phyloP scores from a whole-genome alignment of 2,797 vertebrate genomes.

The Syngnathus rostellatus region DNA sequence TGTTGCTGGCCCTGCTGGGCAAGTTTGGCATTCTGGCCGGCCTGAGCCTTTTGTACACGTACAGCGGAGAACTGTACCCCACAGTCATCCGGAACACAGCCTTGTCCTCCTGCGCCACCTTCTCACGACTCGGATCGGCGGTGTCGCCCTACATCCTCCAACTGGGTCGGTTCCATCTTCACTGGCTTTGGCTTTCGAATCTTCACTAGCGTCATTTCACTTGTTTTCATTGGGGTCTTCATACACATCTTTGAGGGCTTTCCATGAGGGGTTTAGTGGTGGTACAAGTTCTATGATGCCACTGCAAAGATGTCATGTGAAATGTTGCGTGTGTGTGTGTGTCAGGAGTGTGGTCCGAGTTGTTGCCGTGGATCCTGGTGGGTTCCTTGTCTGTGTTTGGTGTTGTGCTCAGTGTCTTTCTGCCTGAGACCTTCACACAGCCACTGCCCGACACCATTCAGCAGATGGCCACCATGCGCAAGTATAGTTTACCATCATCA shows the following conservation, averaged over 20 bases:
- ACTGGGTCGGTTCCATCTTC: conserved; percentile 29
- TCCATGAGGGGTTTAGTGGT: too few species aligned
- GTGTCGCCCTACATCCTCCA: conserved; percentile 41
- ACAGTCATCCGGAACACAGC: conserved; percentile 50
- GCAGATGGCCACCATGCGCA: conserved; percentile 23
- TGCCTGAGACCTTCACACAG: conserved; percentile 48
- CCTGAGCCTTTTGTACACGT: conserved; percentile 10
- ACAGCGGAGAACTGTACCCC: conserved; percentile 43
- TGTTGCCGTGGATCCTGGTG: conserved; percentile 42
- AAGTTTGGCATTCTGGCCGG: conserved; percentile 37
- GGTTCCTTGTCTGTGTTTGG: conserved; percentile 32
- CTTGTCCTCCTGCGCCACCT: conserved; percentile 35
- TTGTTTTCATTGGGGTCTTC: too few species aligned
- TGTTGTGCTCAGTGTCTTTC: conserved; percentile 24
- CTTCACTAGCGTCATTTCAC: neutral
- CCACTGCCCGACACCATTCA: conserved; percentile 45
- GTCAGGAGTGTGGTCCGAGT: conserved; percentile 23
- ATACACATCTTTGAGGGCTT: too few species aligned
- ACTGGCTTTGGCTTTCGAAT: too few species aligned
- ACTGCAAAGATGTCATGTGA: too few species aligned
- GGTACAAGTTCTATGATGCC: too few species aligned
- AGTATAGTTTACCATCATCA: conserved; percentile 12
- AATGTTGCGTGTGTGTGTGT: too few species aligned
- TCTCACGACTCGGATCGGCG: conserved; percentile 35
- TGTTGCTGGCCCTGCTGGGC: conserved; percentile 44